phyloP scores from a whole-genome alignment of 2,113 vertebrate genomes.

The Theristicus caerulescens region DNA sequence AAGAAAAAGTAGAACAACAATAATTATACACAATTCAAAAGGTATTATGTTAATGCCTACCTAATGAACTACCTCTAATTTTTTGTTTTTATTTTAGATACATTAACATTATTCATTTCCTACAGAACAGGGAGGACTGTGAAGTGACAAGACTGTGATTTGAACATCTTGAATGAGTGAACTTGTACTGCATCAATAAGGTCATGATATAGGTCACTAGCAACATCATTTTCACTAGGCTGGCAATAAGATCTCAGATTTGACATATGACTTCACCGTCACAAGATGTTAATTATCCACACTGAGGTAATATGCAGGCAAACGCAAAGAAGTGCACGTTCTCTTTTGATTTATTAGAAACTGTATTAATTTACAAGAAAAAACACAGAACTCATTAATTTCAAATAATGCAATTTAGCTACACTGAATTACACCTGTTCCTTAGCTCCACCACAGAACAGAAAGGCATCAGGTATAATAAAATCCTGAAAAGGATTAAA shows the following conservation, averaged over 20 bases:
- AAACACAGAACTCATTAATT: constrained; percentile 59
- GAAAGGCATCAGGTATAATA: constrained; percentile 31
- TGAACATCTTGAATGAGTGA: constrained; percentile 16
- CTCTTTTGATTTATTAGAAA: constrained; percentile 55
- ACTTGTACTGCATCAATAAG: constrained; percentile 27
- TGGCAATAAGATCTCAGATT: constrained; percentile 28
- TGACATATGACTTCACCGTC: constrained; percentile 53
- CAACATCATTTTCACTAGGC: constrained; percentile 38
- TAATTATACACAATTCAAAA: not conserved
- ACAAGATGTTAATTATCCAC: constrained; percentile 53
- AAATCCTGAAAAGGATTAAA: constrained; percentile 41
- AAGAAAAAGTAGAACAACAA: not conserved
- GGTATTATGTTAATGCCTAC: not conserved
- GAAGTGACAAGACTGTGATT: not conserved
- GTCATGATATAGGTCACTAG: constrained; percentile 40
- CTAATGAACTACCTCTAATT: not conserved
- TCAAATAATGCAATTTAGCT: constrained; percentile 35
- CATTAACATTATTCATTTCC: not conserved
- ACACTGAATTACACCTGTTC: constrained; percentile 13
- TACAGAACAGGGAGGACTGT: not conserved
- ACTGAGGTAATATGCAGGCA: constrained; percentile 39
- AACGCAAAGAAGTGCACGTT: not conserved
- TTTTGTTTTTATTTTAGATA: not conserved
- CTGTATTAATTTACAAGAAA: constrained; percentile 56
- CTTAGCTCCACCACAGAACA: not conserved